A percentile compares a stretch with the other conserved stretches of the same genome.
phyloP scores from a whole-genome alignment of 2,888 invertebrate genomes.

The Poecilobothrus nobilitatus region DNA sequence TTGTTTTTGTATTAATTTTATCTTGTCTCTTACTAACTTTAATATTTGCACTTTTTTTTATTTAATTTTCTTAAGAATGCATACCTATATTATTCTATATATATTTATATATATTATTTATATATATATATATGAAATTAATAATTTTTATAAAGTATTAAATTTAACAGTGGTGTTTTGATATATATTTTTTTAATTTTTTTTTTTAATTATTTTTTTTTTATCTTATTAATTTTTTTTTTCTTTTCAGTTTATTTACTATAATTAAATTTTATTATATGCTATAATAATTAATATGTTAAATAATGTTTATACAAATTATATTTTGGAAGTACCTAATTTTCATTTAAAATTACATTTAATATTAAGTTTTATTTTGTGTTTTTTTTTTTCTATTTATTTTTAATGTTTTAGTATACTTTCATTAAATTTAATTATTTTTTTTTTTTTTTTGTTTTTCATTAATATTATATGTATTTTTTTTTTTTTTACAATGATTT shows the following conservation, averaged over 20 bases:
- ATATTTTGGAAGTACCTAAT: slow-evolving; percentile 6
- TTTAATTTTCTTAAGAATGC: slow-evolving; percentile 6
- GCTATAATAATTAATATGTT: background rate
- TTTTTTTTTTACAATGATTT: too few relatives aligned
- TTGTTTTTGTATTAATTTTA: background rate
- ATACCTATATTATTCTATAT: background rate
- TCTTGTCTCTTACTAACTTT: background rate
- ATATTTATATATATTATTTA: background rate
- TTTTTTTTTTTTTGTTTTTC: background rate
- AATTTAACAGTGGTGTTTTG: slow-evolving; percentile 3
- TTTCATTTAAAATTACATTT: background rate
- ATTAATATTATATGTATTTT: background rate
- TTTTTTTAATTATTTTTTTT: background rate
- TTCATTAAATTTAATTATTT: background rate
- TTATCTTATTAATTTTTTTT: background rate
- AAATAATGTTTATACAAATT: background rate
- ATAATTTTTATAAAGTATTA: background rate
- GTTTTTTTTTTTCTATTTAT: background rate
- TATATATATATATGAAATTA: background rate
- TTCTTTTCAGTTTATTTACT: background rate
- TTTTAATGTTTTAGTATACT: background rate
- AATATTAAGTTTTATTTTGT: background rate
- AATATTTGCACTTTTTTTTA: slow-evolving; percentile 3
- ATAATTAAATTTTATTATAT: background rate
- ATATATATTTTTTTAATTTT: background rate